phyloP scores from a whole-genome alignment of 2,113 vertebrate species.

The Gila orcuttii region DNA sequence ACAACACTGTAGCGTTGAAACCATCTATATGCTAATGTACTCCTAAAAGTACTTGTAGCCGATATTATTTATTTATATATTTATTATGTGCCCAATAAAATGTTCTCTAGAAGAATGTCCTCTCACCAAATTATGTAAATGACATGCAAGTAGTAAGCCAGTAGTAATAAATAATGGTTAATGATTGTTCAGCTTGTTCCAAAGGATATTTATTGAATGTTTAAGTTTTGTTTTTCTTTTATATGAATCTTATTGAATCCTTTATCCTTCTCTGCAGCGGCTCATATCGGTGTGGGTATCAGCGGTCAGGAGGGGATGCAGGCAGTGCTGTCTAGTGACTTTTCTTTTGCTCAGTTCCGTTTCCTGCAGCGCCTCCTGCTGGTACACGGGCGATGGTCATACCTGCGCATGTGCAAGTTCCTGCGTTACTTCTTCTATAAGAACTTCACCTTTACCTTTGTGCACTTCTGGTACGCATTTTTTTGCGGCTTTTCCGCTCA shows the following conservation, averaged over 20 bases:
- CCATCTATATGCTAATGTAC: not conserved
- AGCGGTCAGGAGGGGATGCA: conserved; percentile 95
- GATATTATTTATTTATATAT: no score
- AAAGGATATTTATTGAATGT: not conserved
- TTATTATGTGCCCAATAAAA: no score
- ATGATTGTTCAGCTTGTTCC: not conserved
- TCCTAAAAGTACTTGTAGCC: not conserved
- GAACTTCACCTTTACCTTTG: conserved; percentile 96
- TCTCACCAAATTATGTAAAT: no score
- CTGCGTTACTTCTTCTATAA: conserved; percentile 98
- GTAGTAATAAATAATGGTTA: not conserved
- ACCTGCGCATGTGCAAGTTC: conserved; percentile 97
- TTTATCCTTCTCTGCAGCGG: conserved; percentile 74
- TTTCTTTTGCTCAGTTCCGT: conserved; percentile 91
- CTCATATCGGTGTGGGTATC: conserved; percentile 95
- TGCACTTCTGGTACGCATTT: conserved; percentile 97
- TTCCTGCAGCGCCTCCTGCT: conserved; percentile 93
- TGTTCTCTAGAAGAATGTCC: no score
- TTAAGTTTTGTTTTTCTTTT: not conserved
- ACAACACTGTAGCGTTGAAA: not conserved
- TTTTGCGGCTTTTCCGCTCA: conserved; percentile 97
- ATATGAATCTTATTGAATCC: not conserved
- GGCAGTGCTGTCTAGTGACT: conserved; percentile 92
- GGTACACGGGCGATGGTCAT: conserved; percentile 96
- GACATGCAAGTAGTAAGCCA: no score